Evolutionary conservation across 2,113 vertebrate species (phyloP).

Genomic region (Herpetotheres cachinnans): DNA sequence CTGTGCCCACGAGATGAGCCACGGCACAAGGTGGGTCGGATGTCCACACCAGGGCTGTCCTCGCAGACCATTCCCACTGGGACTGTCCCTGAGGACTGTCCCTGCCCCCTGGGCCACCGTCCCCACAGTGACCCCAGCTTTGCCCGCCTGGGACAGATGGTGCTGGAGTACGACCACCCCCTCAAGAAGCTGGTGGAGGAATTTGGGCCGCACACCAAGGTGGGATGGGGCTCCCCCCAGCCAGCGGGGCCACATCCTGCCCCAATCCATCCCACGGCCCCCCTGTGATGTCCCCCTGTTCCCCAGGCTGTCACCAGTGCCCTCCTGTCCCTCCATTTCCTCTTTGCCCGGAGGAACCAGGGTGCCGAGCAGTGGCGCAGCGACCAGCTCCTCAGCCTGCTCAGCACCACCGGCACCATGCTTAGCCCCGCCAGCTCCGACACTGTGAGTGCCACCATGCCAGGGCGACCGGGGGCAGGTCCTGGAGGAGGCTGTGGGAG

Average conservation of each 20-base stretch:
- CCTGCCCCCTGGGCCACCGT: accelerated
- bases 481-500: not conserved
- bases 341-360: conserved; percentile 87
- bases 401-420: conserved; percentile 79
- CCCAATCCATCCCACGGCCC: accelerated
- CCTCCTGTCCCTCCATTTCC: conserved; percentile 81
- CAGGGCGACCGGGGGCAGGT: accelerated
- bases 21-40: conserved; percentile 78
- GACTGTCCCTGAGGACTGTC: accelerated
- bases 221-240: not conserved
- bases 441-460: conserved; percentile 73
- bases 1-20: conserved; percentile 89
- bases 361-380: conserved; percentile 87
- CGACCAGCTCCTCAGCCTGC: conserved; percentile 89
- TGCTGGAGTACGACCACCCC: conserved; percentile 90
- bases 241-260: accelerated
- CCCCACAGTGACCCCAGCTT: conserved; percentile 82
- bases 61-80: not conserved
- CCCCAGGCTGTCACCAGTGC: conserved; percentile 85
- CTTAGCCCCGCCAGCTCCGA: conserved; percentile 82
- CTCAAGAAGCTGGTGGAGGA: conserved; percentile 91
- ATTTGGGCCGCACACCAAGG: conserved; percentile 91
- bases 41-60: accelerated
- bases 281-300: not conserved
- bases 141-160: conserved; percentile 89